phyloP scores from a whole-genome alignment of 2,113 vertebrate species.

The Gallinago media region DNA sequence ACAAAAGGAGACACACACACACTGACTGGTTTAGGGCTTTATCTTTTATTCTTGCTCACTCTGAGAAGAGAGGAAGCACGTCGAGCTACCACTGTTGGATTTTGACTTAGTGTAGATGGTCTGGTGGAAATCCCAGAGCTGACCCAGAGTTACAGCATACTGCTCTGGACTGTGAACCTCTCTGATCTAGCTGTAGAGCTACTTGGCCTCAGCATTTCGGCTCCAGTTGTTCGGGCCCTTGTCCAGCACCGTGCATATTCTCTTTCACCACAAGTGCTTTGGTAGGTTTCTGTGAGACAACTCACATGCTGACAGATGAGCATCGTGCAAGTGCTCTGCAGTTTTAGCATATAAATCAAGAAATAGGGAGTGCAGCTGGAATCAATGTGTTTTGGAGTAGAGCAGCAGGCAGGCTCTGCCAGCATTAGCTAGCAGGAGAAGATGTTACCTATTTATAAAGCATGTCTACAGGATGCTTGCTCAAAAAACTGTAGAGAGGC shows the following conservation, averaged over 20 bases:
- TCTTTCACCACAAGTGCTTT: neutral
- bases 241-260: neutral
- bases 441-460: neutral
- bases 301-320: rapidly evolving
- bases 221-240: neutral
- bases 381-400: neutral
- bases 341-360: neutral
- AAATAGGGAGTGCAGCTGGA: neutral
- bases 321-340: neutral
- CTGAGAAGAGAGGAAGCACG: neutral
- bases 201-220: neutral
- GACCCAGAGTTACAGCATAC: neutral
- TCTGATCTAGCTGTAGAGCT: neutral
- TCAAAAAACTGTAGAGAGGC: neutral
- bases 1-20: neutral
- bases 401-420: neutral
- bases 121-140: neutral
- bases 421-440: neutral
- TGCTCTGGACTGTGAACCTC: neutral
- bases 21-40: neutral
- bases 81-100: neutral
- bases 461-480: neutral
- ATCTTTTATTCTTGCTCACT: neutral
- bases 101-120: neutral
- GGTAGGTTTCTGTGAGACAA: rapidly evolving